phyloP scores from a whole-genome alignment of 2,797 vertebrate species.

The Echeneis naucrates region DNA sequence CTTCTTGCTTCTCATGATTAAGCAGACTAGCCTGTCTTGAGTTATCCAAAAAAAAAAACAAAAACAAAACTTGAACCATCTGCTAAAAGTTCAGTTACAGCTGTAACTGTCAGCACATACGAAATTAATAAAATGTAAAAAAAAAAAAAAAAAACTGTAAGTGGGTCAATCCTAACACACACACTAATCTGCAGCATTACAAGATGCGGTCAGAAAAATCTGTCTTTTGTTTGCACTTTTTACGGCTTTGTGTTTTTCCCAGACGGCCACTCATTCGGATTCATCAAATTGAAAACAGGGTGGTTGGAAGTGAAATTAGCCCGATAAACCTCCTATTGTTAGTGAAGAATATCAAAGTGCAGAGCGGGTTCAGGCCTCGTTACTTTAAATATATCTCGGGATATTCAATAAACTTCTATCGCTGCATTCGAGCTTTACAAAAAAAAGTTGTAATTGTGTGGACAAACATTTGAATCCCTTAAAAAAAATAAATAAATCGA shows the following conservation, averaged over 20 bases:
- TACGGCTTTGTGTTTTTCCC: constrained; percentile 16
- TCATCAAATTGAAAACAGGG: constrained; percentile 25
- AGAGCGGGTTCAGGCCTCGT: not conserved
- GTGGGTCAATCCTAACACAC: constrained; percentile 60
- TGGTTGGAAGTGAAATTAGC: constrained; percentile 13
- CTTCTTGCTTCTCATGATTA: not conserved
- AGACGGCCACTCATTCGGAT: constrained; percentile 9
- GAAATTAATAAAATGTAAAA: constrained; percentile 61
- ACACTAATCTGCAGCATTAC: constrained; percentile 49
- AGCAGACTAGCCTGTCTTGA: constrained; percentile 1
- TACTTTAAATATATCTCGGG: not conserved
- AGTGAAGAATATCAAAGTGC: too few species aligned
- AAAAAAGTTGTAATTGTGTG: not conserved
- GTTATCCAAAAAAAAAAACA: constrained; percentile 12
- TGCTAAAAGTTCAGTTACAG: constrained; percentile 57
- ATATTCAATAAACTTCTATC: not conserved
- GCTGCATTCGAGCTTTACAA: not conserved
- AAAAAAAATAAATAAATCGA: too few species aligned
- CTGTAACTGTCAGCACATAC: constrained; percentile 60
- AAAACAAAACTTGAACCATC: constrained; percentile 46
- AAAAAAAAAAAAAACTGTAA: constrained; percentile 53
- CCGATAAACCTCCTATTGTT: not conserved
- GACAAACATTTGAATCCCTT: not conserved
- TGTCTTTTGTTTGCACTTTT: not conserved
- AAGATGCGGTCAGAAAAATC: constrained; percentile 22